Conservation (phyloP, 2,888 invertebrate genomes). For the Sphinx pinastri region DNA sequence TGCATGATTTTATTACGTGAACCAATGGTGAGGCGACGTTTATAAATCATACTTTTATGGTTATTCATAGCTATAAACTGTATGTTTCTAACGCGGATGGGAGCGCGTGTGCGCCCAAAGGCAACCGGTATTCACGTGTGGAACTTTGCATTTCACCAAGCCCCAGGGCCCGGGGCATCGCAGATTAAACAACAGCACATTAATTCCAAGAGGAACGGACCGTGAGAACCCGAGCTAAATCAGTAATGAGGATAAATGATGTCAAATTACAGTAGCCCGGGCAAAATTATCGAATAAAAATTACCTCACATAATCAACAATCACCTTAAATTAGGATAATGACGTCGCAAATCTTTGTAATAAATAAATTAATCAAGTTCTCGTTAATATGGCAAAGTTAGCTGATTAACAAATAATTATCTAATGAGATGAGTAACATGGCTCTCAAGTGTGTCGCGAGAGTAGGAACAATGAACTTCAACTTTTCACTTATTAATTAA, state of each 20-base stretch:
- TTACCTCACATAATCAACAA: conserved; percentile 11
- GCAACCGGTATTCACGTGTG: conserved; percentile 40
- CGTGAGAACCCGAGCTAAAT: conserved; percentile 26
- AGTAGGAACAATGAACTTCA: background rate
- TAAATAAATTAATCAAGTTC: conserved; percentile 15
- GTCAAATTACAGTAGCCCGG: conserved; percentile 20
- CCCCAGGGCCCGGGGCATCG: conserved; percentile 39
- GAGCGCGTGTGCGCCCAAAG: conserved; percentile 45
- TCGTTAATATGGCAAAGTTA: background rate
- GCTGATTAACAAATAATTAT: background rate
- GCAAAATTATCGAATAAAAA: conserved; percentile 15
- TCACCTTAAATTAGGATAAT: conserved; percentile 16
- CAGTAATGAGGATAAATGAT: conserved; percentile 28
- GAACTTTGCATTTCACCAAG: conserved; percentile 43
- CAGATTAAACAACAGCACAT: conserved; percentile 35
- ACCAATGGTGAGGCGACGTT: conserved; percentile 65
- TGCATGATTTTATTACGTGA: conserved; percentile 67
- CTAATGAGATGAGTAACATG: background rate
- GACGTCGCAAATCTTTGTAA: conserved; percentile 19
- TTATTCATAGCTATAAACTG: conserved; percentile 70
- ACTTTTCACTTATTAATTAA: background rate
- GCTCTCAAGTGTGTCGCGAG: background rate
- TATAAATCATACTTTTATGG: conserved; percentile 79
- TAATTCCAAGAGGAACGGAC: conserved; percentile 31
- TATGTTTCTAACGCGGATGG: conserved; percentile 46